phyloP scores from a whole-genome alignment of 2,797 vertebrate genomes.

The Chrysolophus pictus region DNA sequence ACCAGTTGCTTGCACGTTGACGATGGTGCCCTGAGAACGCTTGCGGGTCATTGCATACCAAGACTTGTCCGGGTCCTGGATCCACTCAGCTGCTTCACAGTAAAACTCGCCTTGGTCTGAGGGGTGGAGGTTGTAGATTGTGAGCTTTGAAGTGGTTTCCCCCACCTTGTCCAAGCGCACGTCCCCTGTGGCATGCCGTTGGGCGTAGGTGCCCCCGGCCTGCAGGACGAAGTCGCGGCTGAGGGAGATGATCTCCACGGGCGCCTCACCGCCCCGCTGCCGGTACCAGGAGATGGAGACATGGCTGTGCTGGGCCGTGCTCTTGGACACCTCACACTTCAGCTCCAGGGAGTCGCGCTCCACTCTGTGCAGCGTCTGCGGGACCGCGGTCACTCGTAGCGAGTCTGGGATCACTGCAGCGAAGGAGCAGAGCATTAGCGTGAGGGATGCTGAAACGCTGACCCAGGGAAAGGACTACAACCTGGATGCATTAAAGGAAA shows the following conservation, averaged over 20 bases:
- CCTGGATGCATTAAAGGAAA: neutral
- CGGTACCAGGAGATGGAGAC: constrained; percentile 93
- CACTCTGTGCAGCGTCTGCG: constrained; percentile 92
- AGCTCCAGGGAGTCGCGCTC: constrained; percentile 92
- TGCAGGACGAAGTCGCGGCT: constrained; percentile 91
- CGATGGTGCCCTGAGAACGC: constrained; percentile 88
- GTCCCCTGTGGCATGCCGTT: constrained; percentile 90
- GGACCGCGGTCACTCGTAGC: constrained; percentile 82
- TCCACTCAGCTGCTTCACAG: constrained; percentile 95
- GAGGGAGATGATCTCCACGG: constrained; percentile 88
- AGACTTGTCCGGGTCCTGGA: constrained; percentile 91
- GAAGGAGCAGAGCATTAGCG: neutral
- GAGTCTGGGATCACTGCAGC: constrained; percentile 94
- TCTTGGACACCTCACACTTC: constrained; percentile 89
- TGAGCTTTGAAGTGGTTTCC: constrained; percentile 88
- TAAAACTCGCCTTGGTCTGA: constrained; percentile 94
- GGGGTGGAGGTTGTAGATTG: constrained; percentile 93
- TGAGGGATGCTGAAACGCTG: rapidly evolving
- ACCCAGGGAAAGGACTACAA: neutral
- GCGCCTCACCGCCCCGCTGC: constrained; percentile 81
- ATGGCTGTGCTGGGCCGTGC: constrained; percentile 91
- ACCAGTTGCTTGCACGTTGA: constrained; percentile 95
- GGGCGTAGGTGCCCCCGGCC: constrained; percentile 86
- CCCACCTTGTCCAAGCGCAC: constrained; percentile 93
- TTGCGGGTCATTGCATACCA: constrained; percentile 97